These are phyloP conservation scores for Tridacna crocea DNA, from an alignment of 2,888 invertebrate genomes.

Conservation along the genomic window DNA sequence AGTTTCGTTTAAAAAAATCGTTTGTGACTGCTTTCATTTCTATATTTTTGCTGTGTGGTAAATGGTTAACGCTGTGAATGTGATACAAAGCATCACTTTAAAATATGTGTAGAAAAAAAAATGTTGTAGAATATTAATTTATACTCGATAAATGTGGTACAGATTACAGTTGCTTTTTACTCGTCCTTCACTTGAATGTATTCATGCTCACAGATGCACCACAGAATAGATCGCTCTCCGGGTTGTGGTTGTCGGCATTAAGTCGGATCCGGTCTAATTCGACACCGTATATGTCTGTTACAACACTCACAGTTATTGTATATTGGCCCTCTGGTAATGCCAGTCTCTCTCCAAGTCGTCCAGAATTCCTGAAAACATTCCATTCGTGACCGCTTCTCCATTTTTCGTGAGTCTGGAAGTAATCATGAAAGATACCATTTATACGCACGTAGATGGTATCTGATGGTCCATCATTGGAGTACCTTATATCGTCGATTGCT, in stretches of 20 bases:
- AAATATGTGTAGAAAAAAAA: no score
- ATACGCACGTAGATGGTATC: constrained; percentile 30
- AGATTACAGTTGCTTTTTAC: no score
- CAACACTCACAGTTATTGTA: constrained; percentile 28
- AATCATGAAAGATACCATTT: constrained; percentile 24
- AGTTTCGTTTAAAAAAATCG: no score
- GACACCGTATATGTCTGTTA: constrained; percentile 52
- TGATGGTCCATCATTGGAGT: constrained; percentile 55
- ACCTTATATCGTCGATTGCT: constrained; percentile 41
- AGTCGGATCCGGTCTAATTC: constrained; percentile 53
- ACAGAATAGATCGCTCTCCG: constrained; percentile 40
- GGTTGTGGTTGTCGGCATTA: constrained; percentile 48
- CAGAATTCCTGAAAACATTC: constrained; percentile 52
- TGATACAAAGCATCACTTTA: no score
- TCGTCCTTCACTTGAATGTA: no score
- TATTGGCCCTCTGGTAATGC: constrained; percentile 30
- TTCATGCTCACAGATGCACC: constrained; percentile 16
- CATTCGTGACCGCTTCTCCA: constrained; percentile 52
- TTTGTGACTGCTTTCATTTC: no score
- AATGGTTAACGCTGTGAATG: no score
- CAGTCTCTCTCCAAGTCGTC: background rate
- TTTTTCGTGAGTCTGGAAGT: constrained; percentile 42
- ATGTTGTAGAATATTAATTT: no score
- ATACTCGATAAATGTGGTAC: no score
- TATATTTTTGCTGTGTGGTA: no score